Evolutionary conservation across 2,113 vertebrate species (phyloP).

Genomic region (Ophiodon elongatus): DNA sequence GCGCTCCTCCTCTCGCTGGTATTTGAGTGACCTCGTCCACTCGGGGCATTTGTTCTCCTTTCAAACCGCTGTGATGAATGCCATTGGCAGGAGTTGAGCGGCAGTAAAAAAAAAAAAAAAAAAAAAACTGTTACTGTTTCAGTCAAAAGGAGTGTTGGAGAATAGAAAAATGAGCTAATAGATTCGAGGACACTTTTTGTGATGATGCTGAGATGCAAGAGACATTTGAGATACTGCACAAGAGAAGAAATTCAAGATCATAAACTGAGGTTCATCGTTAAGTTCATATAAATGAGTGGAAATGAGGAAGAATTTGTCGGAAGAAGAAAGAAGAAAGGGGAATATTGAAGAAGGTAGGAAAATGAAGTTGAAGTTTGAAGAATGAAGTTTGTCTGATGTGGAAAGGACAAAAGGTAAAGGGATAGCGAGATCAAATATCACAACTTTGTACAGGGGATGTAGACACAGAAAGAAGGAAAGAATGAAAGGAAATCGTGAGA

Average conservation of each 20-base stretch:
- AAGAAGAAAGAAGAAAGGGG: not conserved
- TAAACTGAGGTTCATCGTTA: not conserved
- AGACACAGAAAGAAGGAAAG: not conserved
- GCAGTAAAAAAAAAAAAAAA: constrained; percentile 12
- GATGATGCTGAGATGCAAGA: not conserved
- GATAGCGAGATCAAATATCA: not conserved
- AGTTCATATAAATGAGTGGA: not conserved
- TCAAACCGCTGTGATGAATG: constrained; percentile 35
- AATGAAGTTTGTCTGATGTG: not conserved
- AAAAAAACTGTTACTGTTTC: constrained; percentile 31
- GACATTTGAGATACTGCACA: not conserved
- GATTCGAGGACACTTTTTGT: constrained; percentile 29
- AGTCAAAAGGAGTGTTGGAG: constrained; percentile 43
- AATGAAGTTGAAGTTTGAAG: no score
- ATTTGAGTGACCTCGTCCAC: constrained; percentile 54
- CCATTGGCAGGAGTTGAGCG: constrained; percentile 51
- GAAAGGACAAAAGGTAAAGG: not conserved
- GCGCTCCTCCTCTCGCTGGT: constrained; percentile 26
- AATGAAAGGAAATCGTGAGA: not conserved
- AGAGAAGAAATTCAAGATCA: not conserved
- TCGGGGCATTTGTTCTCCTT: constrained; percentile 48
- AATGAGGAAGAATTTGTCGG: not conserved
- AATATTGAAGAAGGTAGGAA: not conserved
- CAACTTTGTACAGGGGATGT: not conserved
- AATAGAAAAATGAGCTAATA: constrained; percentile 23